Evolutionary conservation across 1,140 invertebrate species (phyloP).

Genomic region (Globodera ellingtonae): DNA sequence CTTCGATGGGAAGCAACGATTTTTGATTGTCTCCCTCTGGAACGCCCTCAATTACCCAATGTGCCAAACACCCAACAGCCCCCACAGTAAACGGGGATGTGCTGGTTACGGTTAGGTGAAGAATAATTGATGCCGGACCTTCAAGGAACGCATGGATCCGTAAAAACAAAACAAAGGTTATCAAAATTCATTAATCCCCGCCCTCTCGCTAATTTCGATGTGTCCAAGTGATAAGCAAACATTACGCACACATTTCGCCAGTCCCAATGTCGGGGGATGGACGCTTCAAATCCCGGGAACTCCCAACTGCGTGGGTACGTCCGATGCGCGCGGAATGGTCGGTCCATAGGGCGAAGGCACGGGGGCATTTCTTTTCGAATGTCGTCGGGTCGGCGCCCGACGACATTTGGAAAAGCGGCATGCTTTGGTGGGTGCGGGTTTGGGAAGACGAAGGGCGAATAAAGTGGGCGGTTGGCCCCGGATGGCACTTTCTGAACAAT

Average conservation of each 20-base stretch:
- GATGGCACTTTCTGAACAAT: not conserved
- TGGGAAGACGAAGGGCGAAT: not conserved
- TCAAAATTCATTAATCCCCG: too few relatives aligned
- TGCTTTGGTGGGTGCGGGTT: not conserved
- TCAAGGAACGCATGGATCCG: not conserved
- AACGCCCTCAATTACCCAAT: slow-evolving; percentile 37
- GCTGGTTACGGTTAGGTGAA: slow-evolving; percentile 68
- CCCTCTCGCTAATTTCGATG: not conserved
- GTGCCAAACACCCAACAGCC: slow-evolving; percentile 64
- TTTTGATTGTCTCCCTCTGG: slow-evolving; percentile 1
- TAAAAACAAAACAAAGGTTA: too few relatives aligned
- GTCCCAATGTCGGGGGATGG: slow-evolving; percentile 66
- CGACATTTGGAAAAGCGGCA: not conserved
- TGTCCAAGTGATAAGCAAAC: not conserved
- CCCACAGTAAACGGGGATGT: slow-evolving; percentile 64
- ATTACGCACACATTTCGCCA: slow-evolving; percentile 68
- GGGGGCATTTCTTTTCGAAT: not conserved
- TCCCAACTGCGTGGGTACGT: slow-evolving; percentile 55
- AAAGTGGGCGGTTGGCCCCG: not conserved
- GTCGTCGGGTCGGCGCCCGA: too few relatives aligned
- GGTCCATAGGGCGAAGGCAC: slow-evolving; percentile 11
- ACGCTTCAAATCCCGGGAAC: slow-evolving; percentile 53
- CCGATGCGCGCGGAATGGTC: slow-evolving; percentile 15
- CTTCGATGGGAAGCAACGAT: slow-evolving; percentile 22
- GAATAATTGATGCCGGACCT: slow-evolving; percentile 64